Base-by-base conservation (phyloP, 2,113 vertebrate species). In the Dicrurus megarhynchus region DNA sequence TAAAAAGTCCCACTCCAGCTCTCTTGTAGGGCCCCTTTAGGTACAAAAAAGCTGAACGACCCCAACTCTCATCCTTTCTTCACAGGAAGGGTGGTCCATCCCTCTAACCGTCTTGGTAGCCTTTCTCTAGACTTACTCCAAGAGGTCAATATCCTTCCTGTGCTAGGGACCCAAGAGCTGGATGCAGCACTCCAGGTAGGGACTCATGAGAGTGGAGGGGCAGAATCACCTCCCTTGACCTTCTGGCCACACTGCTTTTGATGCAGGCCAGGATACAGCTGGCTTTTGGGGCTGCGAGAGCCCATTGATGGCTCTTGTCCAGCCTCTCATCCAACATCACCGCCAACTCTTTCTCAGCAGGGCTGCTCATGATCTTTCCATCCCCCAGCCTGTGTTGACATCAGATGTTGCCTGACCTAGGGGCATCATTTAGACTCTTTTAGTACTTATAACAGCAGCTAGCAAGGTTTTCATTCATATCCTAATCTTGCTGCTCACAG, bases 191-290 rank as follows among this genome's bases (percentile, higher is more conserved):
- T 55, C 24, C 42, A 20, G 8, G n/a, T 39, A n/a, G 18, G 12
- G 5, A 47, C 30, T 49, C 30, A 41, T 0, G 0, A 71, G 16
- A 32, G 13, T 10, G 16, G 35, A 88, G 35, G 21, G 16, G 13
- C 35, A 55, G 49, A 79, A 55, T 10, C 30, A n/a, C 8, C 13
- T 46, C 7, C 9, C 30, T 39, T 19, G 17, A 21, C 5, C 24
- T 55, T n/a, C n/a, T 56, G 30, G 24, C 20, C 23, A 9, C 2
- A 4, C 5, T 87, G 24, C 10, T 55, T 63, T 39, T n/a, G n/a
- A 30, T 70, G 23, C 16, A 70, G 56, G 19, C 14, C 27, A 33
- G 22, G 33, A 52, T 2, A 37, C 11, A 15, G 11, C 14, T 60
- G 37, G 55, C 5, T 53, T 87, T 33, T 22, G 7, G 8, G 12